Evolutionary conservation across 2,113 vertebrate genomes (phyloP), one percentile per base, ranked within the genome.

Genomic region (Arothron firmamentum): DNA sequence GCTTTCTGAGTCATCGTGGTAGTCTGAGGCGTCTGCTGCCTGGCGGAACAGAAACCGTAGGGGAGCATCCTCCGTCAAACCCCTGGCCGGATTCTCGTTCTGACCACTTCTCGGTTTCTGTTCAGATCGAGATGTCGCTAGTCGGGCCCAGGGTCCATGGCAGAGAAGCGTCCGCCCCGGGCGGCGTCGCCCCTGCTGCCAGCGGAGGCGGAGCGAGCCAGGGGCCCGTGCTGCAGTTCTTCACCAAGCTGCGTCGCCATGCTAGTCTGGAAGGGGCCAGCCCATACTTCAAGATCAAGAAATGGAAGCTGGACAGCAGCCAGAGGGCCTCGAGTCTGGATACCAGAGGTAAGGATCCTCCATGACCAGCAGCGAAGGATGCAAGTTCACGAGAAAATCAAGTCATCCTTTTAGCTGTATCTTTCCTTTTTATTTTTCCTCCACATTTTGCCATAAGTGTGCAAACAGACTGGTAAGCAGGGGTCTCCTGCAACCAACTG

Each of bases 221-320:
- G 20, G 93, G 93, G 34, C 82, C 94, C 0, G 82, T 98, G 52
- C 86, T 94, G 63, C 95, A 97, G 72, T 96, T 98, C 88, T 92
- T 97, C 79, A 92, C 92, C 47, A 94, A 95, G 76, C 89, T 98
- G 74, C 89, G 95, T 4, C 94, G 96, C 8, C 96, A 98, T 0
- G 93, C 96, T 65, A 98, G 96, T 82, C 89, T 97, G 74, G 96
- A 98, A 0, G 94, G 94, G 21, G 91, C 95, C 59, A 96, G 95
- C 77, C 96, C 96, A 34, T 98, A 97, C 84, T 95, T 98, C 86
- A 96, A 91, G 82, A 96, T 98, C 87, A 97, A 96, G 87, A 96
- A 93, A 69, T 99, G 95, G 96, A 97, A 96, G 72, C 85, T 98
- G 77, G 95, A 97, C 85, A 93, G 92, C 78, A 96, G 86, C 87